Conservation (phyloP, 2,113 vertebrate species). For the Telmatochromis sp. region DNA sequence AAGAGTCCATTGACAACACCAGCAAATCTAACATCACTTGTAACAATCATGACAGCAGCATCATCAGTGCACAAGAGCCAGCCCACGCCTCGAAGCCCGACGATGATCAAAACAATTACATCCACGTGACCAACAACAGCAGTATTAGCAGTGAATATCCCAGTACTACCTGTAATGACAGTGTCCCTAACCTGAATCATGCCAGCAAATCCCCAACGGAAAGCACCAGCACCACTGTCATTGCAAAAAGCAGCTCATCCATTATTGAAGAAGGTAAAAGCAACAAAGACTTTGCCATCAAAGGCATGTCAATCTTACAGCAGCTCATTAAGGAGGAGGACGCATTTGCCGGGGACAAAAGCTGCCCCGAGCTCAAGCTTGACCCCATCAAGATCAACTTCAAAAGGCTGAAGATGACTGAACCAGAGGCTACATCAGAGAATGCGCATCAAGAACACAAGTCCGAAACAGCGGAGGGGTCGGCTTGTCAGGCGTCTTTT, state of each 20-base stretch:
- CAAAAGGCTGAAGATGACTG: constrained; percentile 83
- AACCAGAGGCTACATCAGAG: constrained; percentile 69
- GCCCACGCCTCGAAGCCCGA: not conserved
- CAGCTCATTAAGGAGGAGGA: constrained; percentile 69
- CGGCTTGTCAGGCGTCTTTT: constrained; percentile 37
- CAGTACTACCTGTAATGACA: constrained; percentile 37
- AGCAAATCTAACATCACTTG: constrained; percentile 55
- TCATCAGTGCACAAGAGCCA: constrained; percentile 22
- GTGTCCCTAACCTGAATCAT: constrained; percentile 49
- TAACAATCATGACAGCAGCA: constrained; percentile 47
- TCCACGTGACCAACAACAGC: constrained; percentile 35
- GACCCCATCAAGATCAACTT: constrained; percentile 91
- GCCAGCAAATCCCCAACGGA: constrained; percentile 61
- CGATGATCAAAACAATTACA: constrained; percentile 12
- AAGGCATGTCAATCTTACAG: constrained; percentile 69
- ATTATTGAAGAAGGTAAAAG: constrained; percentile 61
- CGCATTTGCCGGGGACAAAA: constrained; percentile 48
- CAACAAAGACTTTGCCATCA: constrained; percentile 59
- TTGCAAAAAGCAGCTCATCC: constrained; percentile 48
- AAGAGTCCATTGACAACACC: constrained; percentile 56
- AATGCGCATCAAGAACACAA: constrained; percentile 54
- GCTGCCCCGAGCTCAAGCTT: constrained; percentile 73
- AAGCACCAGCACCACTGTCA: constrained; percentile 67
- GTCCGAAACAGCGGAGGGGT: constrained; percentile 56
- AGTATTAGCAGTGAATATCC: constrained; percentile 42